A percentile compares a stretch with the other conserved stretches of the same genome.
phyloP scores from a whole-genome alignment of 53 echinoderm and acorn worm genomes.

The Henricia sp. region DNA sequence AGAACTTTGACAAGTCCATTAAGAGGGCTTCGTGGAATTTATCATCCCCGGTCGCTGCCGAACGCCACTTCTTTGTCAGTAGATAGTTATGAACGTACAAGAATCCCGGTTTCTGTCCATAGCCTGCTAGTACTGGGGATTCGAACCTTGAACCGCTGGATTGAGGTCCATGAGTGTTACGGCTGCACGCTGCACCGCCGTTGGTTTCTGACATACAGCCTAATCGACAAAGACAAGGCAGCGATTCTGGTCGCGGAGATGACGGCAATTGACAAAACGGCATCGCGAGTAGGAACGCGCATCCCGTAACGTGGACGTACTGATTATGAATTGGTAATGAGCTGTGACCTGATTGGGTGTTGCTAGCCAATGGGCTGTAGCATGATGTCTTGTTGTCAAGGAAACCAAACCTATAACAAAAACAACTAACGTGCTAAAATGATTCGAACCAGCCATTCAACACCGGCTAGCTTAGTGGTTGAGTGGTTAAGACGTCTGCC shows the following conservation, averaged over 20 bases:
- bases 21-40: constrained; percentile 79
- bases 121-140: not conserved
- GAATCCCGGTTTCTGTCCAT: constrained; percentile 64
- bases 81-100: constrained; percentile 84
- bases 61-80: constrained; percentile 85
- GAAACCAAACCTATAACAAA: constrained; percentile 85
- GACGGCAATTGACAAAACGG: constrained; percentile 36
- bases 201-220: not conserved
- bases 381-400: constrained; percentile 75
- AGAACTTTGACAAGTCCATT: constrained; percentile 76
- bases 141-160: not conserved
- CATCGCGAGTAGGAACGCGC: constrained; percentile 64
- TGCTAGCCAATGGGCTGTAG: constrained; percentile 60
- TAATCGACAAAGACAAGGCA: constrained; percentile 65
- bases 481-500: too few species aligned
- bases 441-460: too few species aligned
- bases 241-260: constrained; percentile 28
- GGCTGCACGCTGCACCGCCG: not conserved
- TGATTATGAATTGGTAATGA: constrained; percentile 63
- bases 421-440: too few species aligned
- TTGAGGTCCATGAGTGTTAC: not conserved
- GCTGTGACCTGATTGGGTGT: constrained; percentile 40
- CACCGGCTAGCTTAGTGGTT: too few species aligned
- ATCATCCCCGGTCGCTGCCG: constrained; percentile 83
- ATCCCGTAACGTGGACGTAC: constrained; percentile 85